Base-by-base conservation (phyloP, 2,888 invertebrate genomes). In the Pherbina coryleti region DNA sequence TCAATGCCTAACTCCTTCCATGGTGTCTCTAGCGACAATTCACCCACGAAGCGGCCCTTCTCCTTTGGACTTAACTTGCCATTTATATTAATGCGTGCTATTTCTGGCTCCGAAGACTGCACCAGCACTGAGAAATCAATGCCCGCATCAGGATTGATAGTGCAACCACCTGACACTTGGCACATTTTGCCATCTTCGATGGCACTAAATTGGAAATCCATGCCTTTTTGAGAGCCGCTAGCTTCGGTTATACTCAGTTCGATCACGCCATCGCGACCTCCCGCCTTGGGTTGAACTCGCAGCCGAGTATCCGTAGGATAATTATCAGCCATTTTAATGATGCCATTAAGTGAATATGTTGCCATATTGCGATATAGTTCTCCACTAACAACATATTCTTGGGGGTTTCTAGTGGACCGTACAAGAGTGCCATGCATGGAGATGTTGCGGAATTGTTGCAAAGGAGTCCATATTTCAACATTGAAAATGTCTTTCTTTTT, bases 181-280 rank as follows among this genome's bases (percentile, higher is more conserved):
- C 90, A 90, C 87, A 90, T 90, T 81, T 89, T 90, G 22, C 90
- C 88, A 79, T 89, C 88, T 84, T 91, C 90, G 74, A 88, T 85
- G 28, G 88, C 85, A 78, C 86, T 87, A 49, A 89, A 87, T 9
- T 85, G 85, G 81, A 88, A 88, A 22, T 85, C 84, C 9, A 86
- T 83, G 9, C 87, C 89, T 60, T 86, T 83, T 0, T 84, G 82
- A 4, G 80, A 81, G 14, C 79, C 66, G 3, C 78, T 81, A 0
- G 81, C 81, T 51, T 86, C 84, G 19, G 84, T 85, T 2, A 90
- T 83, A 79, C 86, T 85, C 83, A 89, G 79, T 66, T 88, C 85
- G 53, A 90, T 87, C 5, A 87, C 83, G 7, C 89, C 88, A 85
- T 90, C 87, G 79, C 87, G 84, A 28, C 90, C 90, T 4, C 89